These are phyloP conservation scores for Cottoperca gobio DNA, from an alignment of 2,797 vertebrate genomes.

Conservation along the genomic window DNA sequence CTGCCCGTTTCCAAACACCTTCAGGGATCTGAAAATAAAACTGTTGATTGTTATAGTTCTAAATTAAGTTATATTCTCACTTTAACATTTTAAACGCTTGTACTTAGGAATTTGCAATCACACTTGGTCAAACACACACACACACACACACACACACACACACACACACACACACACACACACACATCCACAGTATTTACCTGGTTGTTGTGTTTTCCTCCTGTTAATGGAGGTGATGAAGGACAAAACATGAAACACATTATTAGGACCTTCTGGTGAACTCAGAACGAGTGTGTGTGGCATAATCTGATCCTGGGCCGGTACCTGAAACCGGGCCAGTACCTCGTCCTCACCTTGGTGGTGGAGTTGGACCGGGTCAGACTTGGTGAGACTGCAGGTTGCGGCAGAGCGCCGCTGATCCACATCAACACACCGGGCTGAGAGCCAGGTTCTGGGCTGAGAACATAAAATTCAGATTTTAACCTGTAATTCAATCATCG, in stretches of 20 bases:
- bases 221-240: constrained; percentile 35
- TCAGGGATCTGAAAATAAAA: too few species aligned
- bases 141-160: too few species aligned
- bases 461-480: background rate
- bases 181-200: constrained; percentile 51
- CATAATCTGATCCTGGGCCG: background rate
- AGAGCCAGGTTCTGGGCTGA: constrained; percentile 40
- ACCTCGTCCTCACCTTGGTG: constrained; percentile 35
- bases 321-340: background rate
- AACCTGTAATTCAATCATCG: too few species aligned
- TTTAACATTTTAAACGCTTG: too few species aligned
- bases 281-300: too few species aligned
- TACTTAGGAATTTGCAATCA: too few species aligned
- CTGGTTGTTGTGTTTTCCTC: constrained; percentile 64
- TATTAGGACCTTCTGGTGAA: background rate
- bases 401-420: constrained; percentile 78
- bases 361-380: constrained; percentile 22
- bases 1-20: too few species aligned
- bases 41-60: too few species aligned
- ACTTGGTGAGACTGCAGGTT: constrained; percentile 56
- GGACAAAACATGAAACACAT: background rate
- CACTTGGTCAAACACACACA: too few species aligned
- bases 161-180: too few species aligned
- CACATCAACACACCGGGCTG: constrained; percentile 73
- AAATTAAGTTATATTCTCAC: too few species aligned